Base-by-base conservation (phyloP, 2,888 invertebrate species). In the Camponotus fellah region DNA sequence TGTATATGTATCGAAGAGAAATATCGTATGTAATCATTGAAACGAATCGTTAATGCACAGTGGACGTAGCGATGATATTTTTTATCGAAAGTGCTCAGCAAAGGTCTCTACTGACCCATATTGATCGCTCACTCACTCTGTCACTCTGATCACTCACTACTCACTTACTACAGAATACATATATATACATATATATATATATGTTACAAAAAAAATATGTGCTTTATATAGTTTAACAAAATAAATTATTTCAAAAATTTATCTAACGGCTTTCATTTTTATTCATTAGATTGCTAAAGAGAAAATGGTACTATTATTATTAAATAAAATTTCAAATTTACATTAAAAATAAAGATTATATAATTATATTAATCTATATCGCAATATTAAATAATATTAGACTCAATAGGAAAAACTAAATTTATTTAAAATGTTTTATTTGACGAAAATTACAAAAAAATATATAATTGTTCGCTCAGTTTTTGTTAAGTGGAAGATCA, bases 161-260 rank as follows among this genome's bases (percentile, higher is more conserved):
- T 87, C 90, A 91, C 91, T 88, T 89, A 89, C 88, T 90, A 92
- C 91, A 92, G 74, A 86, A 89, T 0, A 37, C 37, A 37, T 6
- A 37, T 6, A 37, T 6, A 37, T 6, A 37, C 4, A 37, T 37
- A 37, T 90, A 88, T 85, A 86, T 91, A 90, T 90, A 91, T 92
- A 91, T 91, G 91, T 91, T 92, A 92, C 90, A 89, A 92, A 26
- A 26, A 26, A 26, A 26, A 92, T 91, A 91, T 92, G 91, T 92
- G 92, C 92, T 92, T 92, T 92, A 92, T 93, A 93, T 92, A 93
- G 92, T 92, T 92, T 92, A 92, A 92, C 90, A 91, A 92, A 92
- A 92, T 91, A 91, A 91, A 92, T 89, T 89, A 91, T 91, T 91
- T 87, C 86, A 92, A 91, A 91, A 87, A 90, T 87, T 82, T 62